Conservation (phyloP, 1,140 invertebrate species). For the Brachionus rubens region DNA sequence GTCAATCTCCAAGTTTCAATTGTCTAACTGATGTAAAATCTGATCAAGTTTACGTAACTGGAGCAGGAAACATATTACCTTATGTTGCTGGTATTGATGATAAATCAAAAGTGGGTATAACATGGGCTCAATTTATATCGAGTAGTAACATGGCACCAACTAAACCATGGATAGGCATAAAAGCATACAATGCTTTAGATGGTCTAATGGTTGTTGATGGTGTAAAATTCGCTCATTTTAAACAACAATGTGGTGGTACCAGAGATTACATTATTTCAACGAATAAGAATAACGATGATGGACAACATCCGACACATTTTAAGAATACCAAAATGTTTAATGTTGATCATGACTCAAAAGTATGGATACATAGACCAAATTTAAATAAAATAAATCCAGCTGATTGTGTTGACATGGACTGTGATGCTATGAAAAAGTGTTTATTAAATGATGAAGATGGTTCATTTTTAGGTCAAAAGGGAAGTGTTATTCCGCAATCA, state of each 20-base stretch:
- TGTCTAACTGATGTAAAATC: neutral
- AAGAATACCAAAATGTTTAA: neutral
- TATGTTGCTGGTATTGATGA: neutral
- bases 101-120: slow-evolving; percentile 48
- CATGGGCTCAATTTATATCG: slow-evolving; percentile 49
- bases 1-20: slow-evolving; percentile 2
- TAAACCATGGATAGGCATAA: slow-evolving; percentile 49
- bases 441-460: slow-evolving; percentile 55
- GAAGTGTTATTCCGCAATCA: slow-evolving; percentile 52
- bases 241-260: neutral
- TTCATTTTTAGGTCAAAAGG: slow-evolving; percentile 50
- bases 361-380: slow-evolving; percentile 40
- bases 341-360: slow-evolving; percentile 28
- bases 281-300: slow-evolving; percentile 40
- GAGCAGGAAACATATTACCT: neutral
- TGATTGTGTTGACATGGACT: slow-evolving; percentile 55
- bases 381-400: slow-evolving; percentile 16
- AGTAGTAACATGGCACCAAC: slow-evolving; percentile 51
- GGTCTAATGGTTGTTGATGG: slow-evolving; percentile 9
- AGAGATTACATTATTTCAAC: slow-evolving; percentile 2
- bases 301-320: slow-evolving; percentile 18
- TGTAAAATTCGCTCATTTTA: slow-evolving; percentile 26
- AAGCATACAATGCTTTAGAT: slow-evolving; percentile 6
- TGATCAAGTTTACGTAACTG: neutral
- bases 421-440: slow-evolving; percentile 56